These are phyloP conservation scores for Anarrhichthys ocellatus DNA, from an alignment of 2,113 vertebrate species.

Conservation along the genomic window DNA sequence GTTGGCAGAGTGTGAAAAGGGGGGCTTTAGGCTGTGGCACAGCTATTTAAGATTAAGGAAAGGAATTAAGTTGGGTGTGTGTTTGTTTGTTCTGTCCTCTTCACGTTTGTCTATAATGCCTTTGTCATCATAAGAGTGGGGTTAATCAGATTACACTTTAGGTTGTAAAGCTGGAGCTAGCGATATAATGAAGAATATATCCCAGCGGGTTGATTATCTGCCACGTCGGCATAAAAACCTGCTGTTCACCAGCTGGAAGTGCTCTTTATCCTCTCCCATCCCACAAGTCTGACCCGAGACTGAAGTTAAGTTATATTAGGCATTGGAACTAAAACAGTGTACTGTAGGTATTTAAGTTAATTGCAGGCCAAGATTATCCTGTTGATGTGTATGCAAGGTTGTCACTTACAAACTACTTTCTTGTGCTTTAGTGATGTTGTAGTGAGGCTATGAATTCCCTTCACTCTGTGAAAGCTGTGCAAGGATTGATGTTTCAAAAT, in stretches of 20 bases:
- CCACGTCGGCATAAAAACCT: slow-evolving; percentile 60
- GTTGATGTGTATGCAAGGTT: background rate
- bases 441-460: background rate
- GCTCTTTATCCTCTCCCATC: slow-evolving; percentile 62
- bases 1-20: slow-evolving; percentile 21
- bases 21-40: slow-evolving; percentile 14
- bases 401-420: background rate
- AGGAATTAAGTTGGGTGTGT: slow-evolving; percentile 61
- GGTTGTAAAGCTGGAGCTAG: slow-evolving; percentile 66
- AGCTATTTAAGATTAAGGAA: slow-evolving; percentile 60
- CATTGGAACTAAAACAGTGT: slow-evolving; percentile 20
- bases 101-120: slow-evolving; percentile 67
- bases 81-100: slow-evolving; percentile 51
- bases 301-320: slow-evolving; percentile 48
- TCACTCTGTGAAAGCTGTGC: background rate
- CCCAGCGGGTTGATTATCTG: slow-evolving; percentile 53
- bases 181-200: slow-evolving; percentile 65
- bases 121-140: slow-evolving; percentile 62
- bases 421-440: background rate
- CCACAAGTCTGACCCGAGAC: slow-evolving; percentile 42
- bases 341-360: slow-evolving; percentile 26
- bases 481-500: background rate
- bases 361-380: background rate
- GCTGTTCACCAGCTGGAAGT: slow-evolving; percentile 62
- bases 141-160: slow-evolving; percentile 77